A percentile compares a stretch with the other conserved stretches of the same genome.
Conservation (phyloP, 2,797 vertebrate genomes). For the Carduelis carduelis region DNA sequence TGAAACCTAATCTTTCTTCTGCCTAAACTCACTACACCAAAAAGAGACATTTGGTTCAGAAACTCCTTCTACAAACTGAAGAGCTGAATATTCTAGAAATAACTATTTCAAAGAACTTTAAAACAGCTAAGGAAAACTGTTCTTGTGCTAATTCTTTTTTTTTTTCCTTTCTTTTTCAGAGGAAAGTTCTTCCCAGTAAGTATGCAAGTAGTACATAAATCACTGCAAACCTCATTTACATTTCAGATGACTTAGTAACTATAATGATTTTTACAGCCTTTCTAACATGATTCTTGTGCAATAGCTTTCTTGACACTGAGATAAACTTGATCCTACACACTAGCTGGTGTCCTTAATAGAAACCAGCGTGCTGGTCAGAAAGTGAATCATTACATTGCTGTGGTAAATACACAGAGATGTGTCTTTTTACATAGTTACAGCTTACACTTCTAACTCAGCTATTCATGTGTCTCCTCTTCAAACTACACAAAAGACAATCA, state of each 20-base stretch:
- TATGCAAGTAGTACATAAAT: slow-evolving; percentile 21
- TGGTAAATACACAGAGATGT: background rate
- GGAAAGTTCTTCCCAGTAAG: slow-evolving; percentile 86
- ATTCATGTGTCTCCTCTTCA: background rate
- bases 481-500: background rate
- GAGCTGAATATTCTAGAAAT: background rate
- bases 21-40: background rate
- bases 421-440: background rate
- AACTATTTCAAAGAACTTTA: background rate
- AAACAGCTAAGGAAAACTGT: background rate
- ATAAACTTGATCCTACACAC: background rate
- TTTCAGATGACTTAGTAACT: background rate
- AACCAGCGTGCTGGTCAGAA: background rate
- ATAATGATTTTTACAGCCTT: background rate
- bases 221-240: background rate
- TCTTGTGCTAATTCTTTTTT: background rate
- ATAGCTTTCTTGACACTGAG: background rate
- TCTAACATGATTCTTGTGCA: background rate
- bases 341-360: background rate
- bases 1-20: background rate
- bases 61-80: background rate
- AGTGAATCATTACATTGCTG: background rate
- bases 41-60: background rate
- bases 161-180: slow-evolving; percentile 68
- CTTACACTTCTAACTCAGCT: background rate